These are phyloP conservation scores for Temnopleurus reevesii DNA, from an alignment of 53 echinoderm and acorn worm genomes.

Conservation along the genomic window DNA sequence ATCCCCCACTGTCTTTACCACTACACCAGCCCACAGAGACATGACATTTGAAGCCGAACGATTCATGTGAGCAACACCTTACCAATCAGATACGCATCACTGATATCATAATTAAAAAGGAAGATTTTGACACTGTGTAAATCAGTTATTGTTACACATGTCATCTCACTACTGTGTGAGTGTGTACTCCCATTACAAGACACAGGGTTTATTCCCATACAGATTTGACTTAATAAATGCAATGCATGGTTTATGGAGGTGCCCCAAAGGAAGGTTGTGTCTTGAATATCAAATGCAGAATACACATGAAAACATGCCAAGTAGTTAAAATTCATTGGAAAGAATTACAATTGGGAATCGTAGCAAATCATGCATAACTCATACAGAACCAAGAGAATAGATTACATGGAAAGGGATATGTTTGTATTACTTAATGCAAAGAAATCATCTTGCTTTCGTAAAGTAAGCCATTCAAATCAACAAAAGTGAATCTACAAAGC, in stretches of 20 bases:
- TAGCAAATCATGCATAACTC: no score
- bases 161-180: neutral
- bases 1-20: neutral
- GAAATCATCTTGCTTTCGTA: no score
- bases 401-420: no score
- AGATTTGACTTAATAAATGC: neutral
- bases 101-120: constrained; percentile 26
- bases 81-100: constrained; percentile 4
- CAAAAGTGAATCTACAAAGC: no score
- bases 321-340: neutral
- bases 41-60: neutral
- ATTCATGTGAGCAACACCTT: constrained; percentile 27
- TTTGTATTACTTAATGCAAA: no score
- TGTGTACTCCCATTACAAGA: neutral
- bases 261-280: neutral
- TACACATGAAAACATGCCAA: neutral
- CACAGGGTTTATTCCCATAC: neutral
- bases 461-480: no score
- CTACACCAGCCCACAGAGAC: neutral
- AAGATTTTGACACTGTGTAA: constrained; percentile 20
- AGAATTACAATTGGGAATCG: no score
- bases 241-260: neutral
- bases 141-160: constrained; percentile 10
- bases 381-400: no score
- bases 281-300: neutral